phyloP scores from a whole-genome alignment of 2,888 invertebrate species.

The Cinara cedri region DNA sequence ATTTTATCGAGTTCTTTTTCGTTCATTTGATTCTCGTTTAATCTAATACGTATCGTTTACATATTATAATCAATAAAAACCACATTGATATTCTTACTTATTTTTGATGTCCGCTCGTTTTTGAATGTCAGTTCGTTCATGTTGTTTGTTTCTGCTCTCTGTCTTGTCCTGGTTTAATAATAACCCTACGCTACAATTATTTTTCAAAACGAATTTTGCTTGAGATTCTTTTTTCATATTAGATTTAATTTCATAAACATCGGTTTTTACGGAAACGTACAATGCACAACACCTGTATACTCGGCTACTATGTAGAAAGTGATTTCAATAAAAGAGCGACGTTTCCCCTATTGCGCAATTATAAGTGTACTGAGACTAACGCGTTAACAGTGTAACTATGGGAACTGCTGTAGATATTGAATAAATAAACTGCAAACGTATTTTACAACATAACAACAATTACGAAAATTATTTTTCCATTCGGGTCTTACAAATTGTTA shows the following conservation, averaged over 20 bases:
- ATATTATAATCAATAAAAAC: not conserved
- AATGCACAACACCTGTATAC: not conserved
- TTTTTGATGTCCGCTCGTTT: not conserved
- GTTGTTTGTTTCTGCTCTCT: not conserved
- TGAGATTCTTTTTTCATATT: not conserved
- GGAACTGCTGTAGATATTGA: slow-evolving; percentile 14
- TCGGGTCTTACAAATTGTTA: too few relatives aligned
- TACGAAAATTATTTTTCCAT: too few relatives aligned
- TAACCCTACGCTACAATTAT: not conserved
- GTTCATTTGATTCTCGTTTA: not conserved
- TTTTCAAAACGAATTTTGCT: not conserved
- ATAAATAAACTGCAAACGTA: not conserved
- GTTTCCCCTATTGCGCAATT: not conserved
- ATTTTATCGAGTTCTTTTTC: slow-evolving; percentile 32
- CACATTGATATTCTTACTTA: not conserved
- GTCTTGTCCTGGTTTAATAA: not conserved
- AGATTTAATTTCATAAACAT: not conserved
- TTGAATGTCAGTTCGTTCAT: not conserved
- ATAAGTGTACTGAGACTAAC: not conserved
- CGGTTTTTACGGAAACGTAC: not conserved
- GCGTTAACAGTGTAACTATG: slow-evolving; percentile 23
- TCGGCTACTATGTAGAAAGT: not conserved
- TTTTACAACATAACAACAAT: too few relatives aligned
- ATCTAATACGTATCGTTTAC: not conserved
- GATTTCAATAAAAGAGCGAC: not conserved